Percentiles rank a stretch among this genome's conserved stretches.
phyloP scores from a whole-genome alignment of 2,888 invertebrate genomes.

The Drosophila conformis region DNA sequence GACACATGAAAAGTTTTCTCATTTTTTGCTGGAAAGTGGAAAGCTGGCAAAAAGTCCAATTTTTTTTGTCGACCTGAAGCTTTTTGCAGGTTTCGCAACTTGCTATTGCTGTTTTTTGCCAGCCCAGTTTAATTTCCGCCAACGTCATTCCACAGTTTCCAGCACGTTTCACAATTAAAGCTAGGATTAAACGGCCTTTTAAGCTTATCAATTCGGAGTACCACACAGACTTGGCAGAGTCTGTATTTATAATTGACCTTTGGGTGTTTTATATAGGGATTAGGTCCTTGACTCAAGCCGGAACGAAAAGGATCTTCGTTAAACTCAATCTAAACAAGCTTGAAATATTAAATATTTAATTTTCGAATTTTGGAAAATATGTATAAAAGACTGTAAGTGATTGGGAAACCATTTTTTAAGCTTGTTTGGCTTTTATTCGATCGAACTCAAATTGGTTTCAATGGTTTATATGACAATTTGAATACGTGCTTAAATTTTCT shows the following conservation, averaged over 20 bases:
- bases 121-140: conserved; percentile 40
- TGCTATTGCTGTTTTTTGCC: conserved; percentile 13
- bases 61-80: conserved; percentile 36
- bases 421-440: not conserved
- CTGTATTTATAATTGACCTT: not conserved
- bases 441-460: not conserved
- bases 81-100: conserved; percentile 12
- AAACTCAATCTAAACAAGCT: not conserved
- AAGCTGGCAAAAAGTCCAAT: not conserved
- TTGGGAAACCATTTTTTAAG: not conserved
- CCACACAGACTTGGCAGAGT: not conserved
- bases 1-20: conserved; percentile 26
- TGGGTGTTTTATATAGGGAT: not conserved
- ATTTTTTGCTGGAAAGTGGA: conserved; percentile 32
- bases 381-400: too few species aligned
- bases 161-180: conserved; percentile 9
- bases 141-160: conserved; percentile 20
- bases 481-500: not conserved
- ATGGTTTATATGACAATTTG: not conserved
- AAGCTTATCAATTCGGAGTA: conserved; percentile 15
- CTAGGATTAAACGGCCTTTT: conserved; percentile 24
- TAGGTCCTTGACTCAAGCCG: not conserved
- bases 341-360: not conserved
- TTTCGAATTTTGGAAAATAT: not conserved
- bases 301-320: not conserved